Conservation (phyloP, 1,140 invertebrate genomes). For the Nasonia vitripennis region DNA sequence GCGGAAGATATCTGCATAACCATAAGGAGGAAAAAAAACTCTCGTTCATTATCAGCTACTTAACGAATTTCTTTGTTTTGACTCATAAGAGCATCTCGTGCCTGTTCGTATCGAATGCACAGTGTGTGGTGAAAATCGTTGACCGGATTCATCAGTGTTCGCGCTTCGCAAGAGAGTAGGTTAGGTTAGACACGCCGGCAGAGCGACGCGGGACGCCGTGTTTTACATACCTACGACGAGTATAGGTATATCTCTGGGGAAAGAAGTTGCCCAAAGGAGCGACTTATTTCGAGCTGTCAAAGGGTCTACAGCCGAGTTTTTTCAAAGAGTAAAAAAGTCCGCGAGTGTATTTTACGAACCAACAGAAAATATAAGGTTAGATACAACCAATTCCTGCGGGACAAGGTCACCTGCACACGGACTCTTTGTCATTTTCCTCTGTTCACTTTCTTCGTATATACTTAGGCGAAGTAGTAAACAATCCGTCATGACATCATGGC, state of each 20-base stretch:
- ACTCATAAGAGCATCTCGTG: too few relatives aligned
- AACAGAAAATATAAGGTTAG: constrained; percentile 38
- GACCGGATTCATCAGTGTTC: too few relatives aligned
- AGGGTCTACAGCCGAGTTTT: background rate
- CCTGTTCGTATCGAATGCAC: too few relatives aligned
- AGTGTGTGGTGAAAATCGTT: too few relatives aligned
- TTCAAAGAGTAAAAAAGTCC: background rate
- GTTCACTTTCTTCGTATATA: constrained; percentile 14
- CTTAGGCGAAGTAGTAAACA: constrained; percentile 32
- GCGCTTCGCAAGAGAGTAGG: too few relatives aligned
- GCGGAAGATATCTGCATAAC: too few relatives aligned
- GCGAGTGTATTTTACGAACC: constrained; percentile 8
- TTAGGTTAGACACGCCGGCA: too few relatives aligned
- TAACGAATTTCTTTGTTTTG: too few relatives aligned
- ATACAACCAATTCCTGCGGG: background rate
- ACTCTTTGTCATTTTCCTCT: constrained; percentile 26
- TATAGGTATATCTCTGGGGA: too few relatives aligned
- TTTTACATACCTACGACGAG: background rate
- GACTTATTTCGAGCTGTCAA: background rate
- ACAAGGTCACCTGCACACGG: constrained; percentile 23
- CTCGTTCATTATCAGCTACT: too few relatives aligned
- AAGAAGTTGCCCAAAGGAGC: background rate
- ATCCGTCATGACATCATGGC: background rate
- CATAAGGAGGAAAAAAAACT: too few relatives aligned
- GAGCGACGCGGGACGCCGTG: background rate